A percentile compares a stretch with the other conserved stretches of the same genome.
phyloP scores from a whole-genome alignment of 2,888 invertebrate genomes.

The Zygothrica quintamaculata region DNA sequence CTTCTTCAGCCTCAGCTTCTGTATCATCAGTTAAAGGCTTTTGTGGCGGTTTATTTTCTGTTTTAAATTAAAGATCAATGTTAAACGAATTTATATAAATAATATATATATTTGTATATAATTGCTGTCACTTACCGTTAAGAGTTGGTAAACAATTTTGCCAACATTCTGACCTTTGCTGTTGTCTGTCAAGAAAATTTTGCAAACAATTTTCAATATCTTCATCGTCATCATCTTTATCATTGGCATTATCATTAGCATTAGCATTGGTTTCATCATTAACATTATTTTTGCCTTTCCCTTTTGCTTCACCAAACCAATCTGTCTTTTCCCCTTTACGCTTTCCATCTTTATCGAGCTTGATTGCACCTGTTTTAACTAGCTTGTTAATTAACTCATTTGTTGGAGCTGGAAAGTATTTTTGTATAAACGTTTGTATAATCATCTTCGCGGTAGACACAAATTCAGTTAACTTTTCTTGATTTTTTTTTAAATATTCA shows the following conservation, averaged over 20 bases:
- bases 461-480: slow-evolving; percentile 98
- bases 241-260: too few species aligned
- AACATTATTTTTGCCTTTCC: too few species aligned
- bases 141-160: slow-evolving; percentile 64
- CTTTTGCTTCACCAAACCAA: slow-evolving; percentile 62
- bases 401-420: slow-evolving; percentile 99
- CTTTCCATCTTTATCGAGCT: slow-evolving; percentile 41
- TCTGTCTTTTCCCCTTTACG: slow-evolving; percentile 40
- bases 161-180: too few species aligned
- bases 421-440: slow-evolving; percentile 97
- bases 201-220: too few species aligned
- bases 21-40: too few species aligned
- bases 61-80: too few species aligned
- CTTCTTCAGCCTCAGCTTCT: slow-evolving; percentile 87
- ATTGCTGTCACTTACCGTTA: neutral
- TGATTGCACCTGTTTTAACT: slow-evolving; percentile 82
- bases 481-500: slow-evolving; percentile 97
- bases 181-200: too few species aligned
- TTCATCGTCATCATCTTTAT: slow-evolving; percentile 81
- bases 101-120: too few species aligned
- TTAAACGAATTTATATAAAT: too few species aligned
- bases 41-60: too few species aligned
- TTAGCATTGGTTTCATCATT: too few species aligned
- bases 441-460: slow-evolving; percentile 97
- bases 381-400: slow-evolving; percentile 91